Evolutionary conservation across 2,797 vertebrate species (phyloP).

Genomic region (Paguma larvata): DNA sequence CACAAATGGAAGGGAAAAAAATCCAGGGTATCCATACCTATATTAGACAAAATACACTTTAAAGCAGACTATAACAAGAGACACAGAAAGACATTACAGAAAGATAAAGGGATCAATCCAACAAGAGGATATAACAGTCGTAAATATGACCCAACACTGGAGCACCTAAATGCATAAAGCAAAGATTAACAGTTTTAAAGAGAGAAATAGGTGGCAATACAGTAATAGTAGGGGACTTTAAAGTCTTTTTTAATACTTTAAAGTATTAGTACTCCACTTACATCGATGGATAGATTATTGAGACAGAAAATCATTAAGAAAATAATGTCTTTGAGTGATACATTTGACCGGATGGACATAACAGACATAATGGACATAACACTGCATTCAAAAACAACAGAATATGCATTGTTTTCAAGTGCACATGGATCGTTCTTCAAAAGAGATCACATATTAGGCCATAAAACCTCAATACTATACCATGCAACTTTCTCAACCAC

Average conservation of each 20-base stretch:
- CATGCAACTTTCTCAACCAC: background rate
- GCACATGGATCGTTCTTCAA: background rate
- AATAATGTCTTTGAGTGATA: background rate
- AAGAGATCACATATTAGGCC: background rate
- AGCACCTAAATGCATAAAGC: background rate
- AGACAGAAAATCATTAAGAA: background rate
- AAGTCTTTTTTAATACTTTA: no score
- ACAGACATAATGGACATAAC: background rate
- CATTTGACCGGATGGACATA: background rate
- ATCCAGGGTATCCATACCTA: background rate
- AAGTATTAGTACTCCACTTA: background rate
- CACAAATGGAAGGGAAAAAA: background rate
- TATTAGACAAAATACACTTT: background rate
- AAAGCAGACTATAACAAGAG: background rate
- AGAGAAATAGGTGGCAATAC: background rate
- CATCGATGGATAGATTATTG: background rate
- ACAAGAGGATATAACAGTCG: background rate
- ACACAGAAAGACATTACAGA: background rate
- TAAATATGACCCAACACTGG: background rate
- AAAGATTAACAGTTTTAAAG: background rate
- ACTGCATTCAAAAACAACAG: background rate
- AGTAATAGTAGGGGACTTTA: background rate
- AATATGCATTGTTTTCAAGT: background rate
- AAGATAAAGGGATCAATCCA: background rate
- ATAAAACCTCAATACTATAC: background rate